Evolutionary conservation across 2,113 vertebrate genomes (phyloP), one percentile per base, ranked within the genome.

Genomic region (Benitochromis conjunctus): DNA sequence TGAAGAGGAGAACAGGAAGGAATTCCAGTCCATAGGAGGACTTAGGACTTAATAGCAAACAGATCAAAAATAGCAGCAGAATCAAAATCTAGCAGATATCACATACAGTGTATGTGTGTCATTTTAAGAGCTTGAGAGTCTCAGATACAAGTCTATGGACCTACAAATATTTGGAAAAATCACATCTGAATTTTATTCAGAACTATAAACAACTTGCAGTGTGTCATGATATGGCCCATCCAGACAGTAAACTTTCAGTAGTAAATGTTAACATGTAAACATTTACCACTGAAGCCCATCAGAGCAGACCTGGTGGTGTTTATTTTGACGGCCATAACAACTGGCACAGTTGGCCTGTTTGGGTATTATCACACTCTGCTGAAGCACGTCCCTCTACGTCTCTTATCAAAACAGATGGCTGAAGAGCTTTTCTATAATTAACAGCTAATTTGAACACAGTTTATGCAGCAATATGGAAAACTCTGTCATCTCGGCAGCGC

Each of bases 301-400:
- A n/a, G 54, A 54, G 79, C 76, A 60, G 87, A 83, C 80, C 79
- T 78, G 60, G 1, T 81, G 79, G 4, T 90, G 90, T 88, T 93
- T 93, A 88, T 87, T 91, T 88, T 88, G 66, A 84, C 81, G 66
- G 57, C 51, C 60, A 83, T 43, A 74, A 76, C 79, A 87, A 80
- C 81, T 60, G 80, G 36, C 79, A 71, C 57, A 53, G 57, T 21
- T 51, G 69, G 81, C 57, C 62, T 80, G 2, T 71, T 53, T 78
- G 31, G 41, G 31, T 69, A n/a, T 54, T 21, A 62, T 55, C 21
- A 48, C 74, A 82, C 77, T 12, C 18, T 19, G 14, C 34, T 41
- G 6, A 84, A 43, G 60, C 58, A 5, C 51, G 62, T 64, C 53
- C 10, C 60, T 56, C 21, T 36, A 60, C 78, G 48, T 64, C 24